Evolutionary conservation across 2,797 vertebrate genomes (phyloP), one percentile per base, ranked within the genome.

Genomic region (Ispidina lecontei): DNA sequence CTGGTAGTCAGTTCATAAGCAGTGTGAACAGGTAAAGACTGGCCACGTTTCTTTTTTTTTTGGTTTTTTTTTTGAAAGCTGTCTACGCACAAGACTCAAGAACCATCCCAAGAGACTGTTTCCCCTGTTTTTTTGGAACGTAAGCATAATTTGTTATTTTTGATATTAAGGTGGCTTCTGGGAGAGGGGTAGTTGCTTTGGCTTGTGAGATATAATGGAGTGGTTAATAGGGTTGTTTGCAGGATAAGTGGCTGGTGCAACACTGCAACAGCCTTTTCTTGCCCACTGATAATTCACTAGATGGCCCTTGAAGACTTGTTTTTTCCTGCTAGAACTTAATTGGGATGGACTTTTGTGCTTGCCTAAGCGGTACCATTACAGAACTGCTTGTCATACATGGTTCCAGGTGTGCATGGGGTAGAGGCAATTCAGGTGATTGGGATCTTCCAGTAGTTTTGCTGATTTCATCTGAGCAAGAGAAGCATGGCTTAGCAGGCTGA

Each of bases 1-100:
- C 84, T 70, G 96, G 94, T 28, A 75, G 96, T 89, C 95, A 71
- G 44, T 90, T 85, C 84, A 77, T 92, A 89, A 93, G 90, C 94
- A 85, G 96, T 90, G 95, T 96, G 96, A 96, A 90, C 88, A 92
- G 86, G 91, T 74, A 85, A 90, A 10, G 54, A 92, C 80, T 91
- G 87, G 94, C 91, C 91, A 76, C 63, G 2, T 87, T 56, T 55
- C 54, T 92, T 14, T 60, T 64, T 55, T 87, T 35, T 46, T 35
- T 35, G 35, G 35, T n/a, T 77, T 59, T 91, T 92, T 82, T 83
- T 75, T 59, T 73, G 72, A 67, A 94, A 83, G 95, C 91, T 73
- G 77, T 89, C 93, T 86, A 60, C 65, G 85, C 96, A 95, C 92
- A 67, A 26, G 22, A 51, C 18, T 4, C 74, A 31, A 55, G 72